Percentiles rank a stretch among this genome's conserved stretches.
Evolutionary conservation across 2,113 vertebrate species (phyloP).

Genomic region (Ophiodon elongatus): DNA sequence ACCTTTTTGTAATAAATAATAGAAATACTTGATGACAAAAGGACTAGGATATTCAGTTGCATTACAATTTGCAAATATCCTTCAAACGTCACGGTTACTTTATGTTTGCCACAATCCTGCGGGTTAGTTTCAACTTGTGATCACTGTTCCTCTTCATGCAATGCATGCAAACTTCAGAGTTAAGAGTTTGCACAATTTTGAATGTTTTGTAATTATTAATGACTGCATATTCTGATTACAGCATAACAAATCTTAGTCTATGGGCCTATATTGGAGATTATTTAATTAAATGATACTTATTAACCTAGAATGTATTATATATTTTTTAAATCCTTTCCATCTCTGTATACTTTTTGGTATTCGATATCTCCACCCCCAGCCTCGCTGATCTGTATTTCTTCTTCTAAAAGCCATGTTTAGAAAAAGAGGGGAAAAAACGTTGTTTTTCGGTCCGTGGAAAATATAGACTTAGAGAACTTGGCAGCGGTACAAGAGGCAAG

Average conservation of each 20-base stretch:
- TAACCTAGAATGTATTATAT: not conserved
- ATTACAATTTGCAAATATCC: not conserved
- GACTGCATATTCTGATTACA: not conserved
- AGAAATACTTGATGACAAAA: not conserved
- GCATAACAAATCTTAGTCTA: not conserved
- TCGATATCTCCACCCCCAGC: not conserved
- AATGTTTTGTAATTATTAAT: not conserved
- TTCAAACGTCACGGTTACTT: not conserved
- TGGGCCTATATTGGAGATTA: not conserved
- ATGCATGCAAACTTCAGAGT: not conserved
- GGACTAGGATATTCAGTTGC: not conserved
- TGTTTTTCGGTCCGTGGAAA: conserved; percentile 46
- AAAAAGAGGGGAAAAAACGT: conserved; percentile 11
- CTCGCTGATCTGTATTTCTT: not conserved
- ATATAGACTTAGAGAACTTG: conserved; percentile 47
- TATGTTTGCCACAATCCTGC: not conserved
- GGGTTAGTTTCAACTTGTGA: conserved; percentile 21
- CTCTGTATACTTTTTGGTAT: not conserved
- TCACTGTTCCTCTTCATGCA: not conserved
- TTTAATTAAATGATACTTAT: not conserved
- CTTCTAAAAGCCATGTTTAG: conserved; percentile 13
- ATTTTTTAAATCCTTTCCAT: not conserved
- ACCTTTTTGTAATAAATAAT: not conserved
- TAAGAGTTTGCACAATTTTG: not conserved
- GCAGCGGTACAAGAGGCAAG: conserved; percentile 39